A percentile compares a stretch with the other conserved stretches of the same genome.
Conservation (phyloP, 2,113 vertebrate species). For the Lynx canadensis region DNA sequence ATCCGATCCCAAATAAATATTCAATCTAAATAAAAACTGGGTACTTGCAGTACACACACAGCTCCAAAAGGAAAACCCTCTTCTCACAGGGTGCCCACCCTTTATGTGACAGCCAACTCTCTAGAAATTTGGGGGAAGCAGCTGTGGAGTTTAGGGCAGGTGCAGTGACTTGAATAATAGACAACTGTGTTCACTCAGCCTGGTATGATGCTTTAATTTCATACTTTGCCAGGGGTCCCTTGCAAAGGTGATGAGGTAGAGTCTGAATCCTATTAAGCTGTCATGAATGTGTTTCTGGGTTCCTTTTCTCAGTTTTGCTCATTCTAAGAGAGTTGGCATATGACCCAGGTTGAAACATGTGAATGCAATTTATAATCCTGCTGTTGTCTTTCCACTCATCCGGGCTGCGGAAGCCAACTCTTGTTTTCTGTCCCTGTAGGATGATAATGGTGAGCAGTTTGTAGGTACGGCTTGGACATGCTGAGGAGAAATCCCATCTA, state of each 20-base stretch:
- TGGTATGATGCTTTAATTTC: neutral
- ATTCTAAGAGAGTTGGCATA: neutral
- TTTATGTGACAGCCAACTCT: neutral
- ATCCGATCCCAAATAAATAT: neutral
- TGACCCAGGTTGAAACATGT: neutral
- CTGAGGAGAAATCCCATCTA: neutral
- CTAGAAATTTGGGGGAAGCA: neutral
- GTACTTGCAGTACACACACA: neutral
- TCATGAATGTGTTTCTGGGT: neutral
- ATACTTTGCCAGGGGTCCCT: neutral
- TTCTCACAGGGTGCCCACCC: too few relatives aligned
- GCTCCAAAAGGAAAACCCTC: neutral
- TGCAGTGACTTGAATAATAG: neutral
- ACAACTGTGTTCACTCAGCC: neutral
- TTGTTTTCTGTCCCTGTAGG: neutral
- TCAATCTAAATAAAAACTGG: neutral
- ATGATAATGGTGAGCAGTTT: neutral
- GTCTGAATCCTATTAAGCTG: neutral
- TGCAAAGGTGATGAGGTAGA: slow-evolving; percentile 6
- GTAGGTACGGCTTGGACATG: neutral
- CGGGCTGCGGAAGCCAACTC: neutral
- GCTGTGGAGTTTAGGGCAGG: neutral
- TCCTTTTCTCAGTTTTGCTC: slow-evolving; percentile 39
- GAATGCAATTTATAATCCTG: neutral
- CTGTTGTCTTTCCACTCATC: neutral